phyloP scores from a whole-genome alignment of 2,797 vertebrate species.

The Melanotaenia pygmaea region DNA sequence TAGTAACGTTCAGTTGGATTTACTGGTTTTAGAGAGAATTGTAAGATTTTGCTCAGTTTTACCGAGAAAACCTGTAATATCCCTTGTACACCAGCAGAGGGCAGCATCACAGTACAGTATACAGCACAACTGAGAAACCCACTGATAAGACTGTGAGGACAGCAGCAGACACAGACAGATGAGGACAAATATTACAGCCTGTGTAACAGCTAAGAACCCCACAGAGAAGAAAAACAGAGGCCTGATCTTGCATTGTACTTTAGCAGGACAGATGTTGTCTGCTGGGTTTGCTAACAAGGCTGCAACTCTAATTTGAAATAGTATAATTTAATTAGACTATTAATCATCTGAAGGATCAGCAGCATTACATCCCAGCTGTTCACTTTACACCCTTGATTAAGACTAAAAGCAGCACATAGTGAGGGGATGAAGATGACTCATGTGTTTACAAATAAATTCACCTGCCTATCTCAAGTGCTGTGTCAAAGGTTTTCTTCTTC shows the following conservation, averaged over 20 bases:
- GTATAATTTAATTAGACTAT: constrained; percentile 63
- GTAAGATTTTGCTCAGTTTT: not conserved
- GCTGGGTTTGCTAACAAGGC: constrained; percentile 34
- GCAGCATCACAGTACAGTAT: constrained; percentile 31
- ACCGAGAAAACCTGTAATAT: constrained; percentile 12
- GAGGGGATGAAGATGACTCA: not conserved
- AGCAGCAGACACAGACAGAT: no score
- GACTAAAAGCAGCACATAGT: not conserved
- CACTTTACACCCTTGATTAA: constrained; percentile 5
- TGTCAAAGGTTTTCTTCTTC: no score
- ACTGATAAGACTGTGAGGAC: no score
- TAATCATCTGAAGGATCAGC: constrained; percentile 57
- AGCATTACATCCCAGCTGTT: constrained; percentile 30
- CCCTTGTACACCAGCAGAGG: constrained; percentile 39
- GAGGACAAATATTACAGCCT: not conserved
- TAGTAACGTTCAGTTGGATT: not conserved
- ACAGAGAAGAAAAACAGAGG: not conserved
- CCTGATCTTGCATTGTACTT: constrained; percentile 17
- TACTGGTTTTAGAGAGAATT: not conserved
- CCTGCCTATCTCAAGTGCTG: constrained; percentile 4
- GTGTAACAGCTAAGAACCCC: not conserved
- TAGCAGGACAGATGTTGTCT: constrained; percentile 33
- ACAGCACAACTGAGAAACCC: no score
- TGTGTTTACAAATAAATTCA: not conserved
- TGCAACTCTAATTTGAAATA: constrained; percentile 58